phyloP scores from a whole-genome alignment of 2,797 vertebrate species.

The Alca torda region DNA sequence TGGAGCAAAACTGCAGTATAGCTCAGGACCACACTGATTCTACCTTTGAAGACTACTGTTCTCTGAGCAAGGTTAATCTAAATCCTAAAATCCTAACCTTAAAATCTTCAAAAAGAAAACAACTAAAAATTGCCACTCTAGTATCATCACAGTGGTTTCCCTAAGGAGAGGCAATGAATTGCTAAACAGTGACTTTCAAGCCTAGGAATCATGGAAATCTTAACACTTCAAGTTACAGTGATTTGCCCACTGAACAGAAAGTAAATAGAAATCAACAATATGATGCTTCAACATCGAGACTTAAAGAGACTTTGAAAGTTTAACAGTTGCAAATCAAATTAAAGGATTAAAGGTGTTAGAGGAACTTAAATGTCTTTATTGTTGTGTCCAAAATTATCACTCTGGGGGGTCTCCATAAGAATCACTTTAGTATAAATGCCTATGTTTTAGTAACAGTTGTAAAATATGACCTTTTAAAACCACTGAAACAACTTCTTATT shows the following conservation, averaged over 20 bases:
- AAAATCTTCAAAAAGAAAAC: background rate
- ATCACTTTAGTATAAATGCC: background rate
- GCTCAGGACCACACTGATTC: background rate
- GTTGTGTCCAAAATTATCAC: background rate
- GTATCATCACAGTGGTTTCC: background rate
- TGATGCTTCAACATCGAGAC: background rate
- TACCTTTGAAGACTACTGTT: background rate
- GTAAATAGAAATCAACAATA: background rate
- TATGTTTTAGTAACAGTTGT: background rate
- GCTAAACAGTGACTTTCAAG: background rate
- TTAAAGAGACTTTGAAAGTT: background rate
- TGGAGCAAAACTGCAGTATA: background rate
- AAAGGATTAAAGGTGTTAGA: background rate
- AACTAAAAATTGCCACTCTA: background rate
- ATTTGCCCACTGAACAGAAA: background rate
- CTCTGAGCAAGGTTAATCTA: background rate
- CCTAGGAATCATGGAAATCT: background rate
- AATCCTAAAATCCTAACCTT: background rate
- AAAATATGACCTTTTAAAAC: background rate
- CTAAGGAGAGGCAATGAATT: background rate
- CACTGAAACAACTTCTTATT: background rate
- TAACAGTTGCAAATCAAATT: conserved; percentile 9
- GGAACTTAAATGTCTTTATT: background rate
- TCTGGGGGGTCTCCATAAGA: background rate
- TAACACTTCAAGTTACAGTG: background rate